A percentile compares a stretch with the other conserved stretches of the same genome.
These are phyloP conservation scores for Unio delphinus DNA, from an alignment of 2,888 invertebrate species.

Conservation along the genomic window DNA sequence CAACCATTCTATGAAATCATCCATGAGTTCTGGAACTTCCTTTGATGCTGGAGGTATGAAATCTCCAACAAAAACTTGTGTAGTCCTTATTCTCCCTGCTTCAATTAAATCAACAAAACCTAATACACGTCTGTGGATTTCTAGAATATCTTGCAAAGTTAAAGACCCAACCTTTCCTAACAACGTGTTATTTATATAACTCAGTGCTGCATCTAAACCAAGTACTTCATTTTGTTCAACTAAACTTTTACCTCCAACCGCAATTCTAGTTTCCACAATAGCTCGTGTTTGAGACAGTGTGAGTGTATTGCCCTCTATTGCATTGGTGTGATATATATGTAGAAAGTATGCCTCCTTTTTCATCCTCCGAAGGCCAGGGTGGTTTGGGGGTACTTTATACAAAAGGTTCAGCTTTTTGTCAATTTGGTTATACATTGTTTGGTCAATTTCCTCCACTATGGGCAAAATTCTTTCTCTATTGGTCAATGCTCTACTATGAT, in stretches of 20 bases:
- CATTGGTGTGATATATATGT: conserved; percentile 97
- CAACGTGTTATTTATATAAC: conserved; percentile 84
- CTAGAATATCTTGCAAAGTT: conserved; percentile 87
- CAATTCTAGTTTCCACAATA: conserved; percentile 88
- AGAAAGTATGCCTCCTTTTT: conserved; percentile 95
- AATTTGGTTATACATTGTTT: conserved; percentile 82
- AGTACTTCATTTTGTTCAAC: conserved; percentile 97
- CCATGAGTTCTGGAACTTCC: conserved; percentile 86
- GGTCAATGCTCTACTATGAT: conserved; percentile 75
- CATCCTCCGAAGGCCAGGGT: conserved; percentile 85
- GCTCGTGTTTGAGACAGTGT: conserved; percentile 91
- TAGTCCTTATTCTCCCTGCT: conserved; percentile 86
- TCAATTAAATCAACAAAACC: conserved; percentile 95
- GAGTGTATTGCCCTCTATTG: conserved; percentile 98
- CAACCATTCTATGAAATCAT: conserved; percentile 92
- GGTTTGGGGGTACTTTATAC: conserved; percentile 84
- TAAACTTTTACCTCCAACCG: conserved; percentile 89
- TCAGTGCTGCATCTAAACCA: conserved; percentile 91
- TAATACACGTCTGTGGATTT: conserved; percentile 92
- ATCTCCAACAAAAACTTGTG: conserved; percentile 90
- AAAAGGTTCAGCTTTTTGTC: conserved; percentile 88
- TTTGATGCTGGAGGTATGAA: conserved; percentile 92
- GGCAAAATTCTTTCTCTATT: conserved; percentile 89
- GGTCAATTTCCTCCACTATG: conserved; percentile 89
- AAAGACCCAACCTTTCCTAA: conserved; percentile 81